These are phyloP conservation scores for Pyrgilauda ruficollis DNA, from an alignment of 2,113 vertebrate genomes.

Conservation along the genomic window DNA sequence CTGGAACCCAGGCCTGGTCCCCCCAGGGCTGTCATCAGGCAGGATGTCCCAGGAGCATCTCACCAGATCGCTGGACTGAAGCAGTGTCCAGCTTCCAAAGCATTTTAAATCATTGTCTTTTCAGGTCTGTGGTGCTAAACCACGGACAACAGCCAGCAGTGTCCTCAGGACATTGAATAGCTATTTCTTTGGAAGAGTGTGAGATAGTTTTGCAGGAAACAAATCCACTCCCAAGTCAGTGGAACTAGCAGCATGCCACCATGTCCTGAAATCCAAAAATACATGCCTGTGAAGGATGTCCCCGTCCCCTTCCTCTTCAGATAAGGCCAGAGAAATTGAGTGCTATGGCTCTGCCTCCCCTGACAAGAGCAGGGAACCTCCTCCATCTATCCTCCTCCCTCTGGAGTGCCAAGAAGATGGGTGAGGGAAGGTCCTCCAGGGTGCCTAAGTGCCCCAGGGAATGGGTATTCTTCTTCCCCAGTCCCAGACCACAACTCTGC, in stretches of 20 bases:
- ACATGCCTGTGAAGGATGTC: fast-evolving
- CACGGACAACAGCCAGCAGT: background rate
- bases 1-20: no score
- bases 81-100: background rate
- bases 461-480: background rate
- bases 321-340: background rate
- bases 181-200: background rate
- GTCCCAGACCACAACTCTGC: background rate
- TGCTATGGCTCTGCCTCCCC: background rate
- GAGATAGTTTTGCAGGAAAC: background rate
- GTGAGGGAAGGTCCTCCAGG: background rate
- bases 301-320: background rate
- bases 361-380: background rate
- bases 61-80: fast-evolving
- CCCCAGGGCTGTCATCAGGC: background rate
- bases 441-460: no score
- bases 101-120: background rate
- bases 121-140: background rate
- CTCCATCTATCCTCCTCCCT: background rate
- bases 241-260: background rate
- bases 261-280: fast-evolving
- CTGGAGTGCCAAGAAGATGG: background rate
- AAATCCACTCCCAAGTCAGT: background rate
- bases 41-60: fast-evolving
- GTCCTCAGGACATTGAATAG: fast-evolving